phyloP scores from a whole-genome alignment of 1,140 invertebrate species.

The Drosophila sturtevanti region DNA sequence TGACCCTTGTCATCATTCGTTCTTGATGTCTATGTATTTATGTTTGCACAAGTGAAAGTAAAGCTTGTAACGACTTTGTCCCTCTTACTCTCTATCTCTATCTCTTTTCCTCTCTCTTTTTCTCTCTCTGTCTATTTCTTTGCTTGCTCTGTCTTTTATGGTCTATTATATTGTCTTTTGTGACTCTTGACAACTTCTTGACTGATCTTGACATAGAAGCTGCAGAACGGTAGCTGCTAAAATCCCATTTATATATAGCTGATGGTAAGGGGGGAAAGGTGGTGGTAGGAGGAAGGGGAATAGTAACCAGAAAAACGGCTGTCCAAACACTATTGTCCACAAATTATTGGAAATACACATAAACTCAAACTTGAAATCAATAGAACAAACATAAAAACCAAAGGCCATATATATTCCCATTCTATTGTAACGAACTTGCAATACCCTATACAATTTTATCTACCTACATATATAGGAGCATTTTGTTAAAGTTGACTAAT shows the following conservation, averaged over 20 bases:
- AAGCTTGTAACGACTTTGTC: conserved; percentile 58
- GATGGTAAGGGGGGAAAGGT: too few relatives aligned
- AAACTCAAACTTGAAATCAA: conserved; percentile 1
- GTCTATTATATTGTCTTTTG: background rate
- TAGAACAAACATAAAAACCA: conserved; percentile 3
- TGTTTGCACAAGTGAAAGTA: conserved; percentile 79
- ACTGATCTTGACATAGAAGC: conserved; percentile 72
- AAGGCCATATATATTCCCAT: background rate
- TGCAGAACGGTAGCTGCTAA: conserved; percentile 42
- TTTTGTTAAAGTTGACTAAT: too few relatives aligned
- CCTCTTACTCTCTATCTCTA: too few relatives aligned
- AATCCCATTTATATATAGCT: background rate
- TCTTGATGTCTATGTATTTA: conserved; percentile 39
- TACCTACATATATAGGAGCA: too few relatives aligned
- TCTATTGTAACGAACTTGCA: background rate
- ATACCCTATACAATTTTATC: background rate
- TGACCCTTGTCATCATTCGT: conserved; percentile 47
- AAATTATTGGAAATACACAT: background rate
- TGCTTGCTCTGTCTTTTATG: conserved; percentile 5
- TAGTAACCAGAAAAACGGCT: background rate
- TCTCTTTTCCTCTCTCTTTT: conserved; percentile 4
- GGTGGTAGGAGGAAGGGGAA: background rate
- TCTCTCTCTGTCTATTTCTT: conserved; percentile 32
- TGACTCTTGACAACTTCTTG: conserved; percentile 16
- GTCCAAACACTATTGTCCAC: background rate